phyloP scores from a whole-genome alignment of 2,888 invertebrate genomes.

The Linnaemya tessellans region DNA sequence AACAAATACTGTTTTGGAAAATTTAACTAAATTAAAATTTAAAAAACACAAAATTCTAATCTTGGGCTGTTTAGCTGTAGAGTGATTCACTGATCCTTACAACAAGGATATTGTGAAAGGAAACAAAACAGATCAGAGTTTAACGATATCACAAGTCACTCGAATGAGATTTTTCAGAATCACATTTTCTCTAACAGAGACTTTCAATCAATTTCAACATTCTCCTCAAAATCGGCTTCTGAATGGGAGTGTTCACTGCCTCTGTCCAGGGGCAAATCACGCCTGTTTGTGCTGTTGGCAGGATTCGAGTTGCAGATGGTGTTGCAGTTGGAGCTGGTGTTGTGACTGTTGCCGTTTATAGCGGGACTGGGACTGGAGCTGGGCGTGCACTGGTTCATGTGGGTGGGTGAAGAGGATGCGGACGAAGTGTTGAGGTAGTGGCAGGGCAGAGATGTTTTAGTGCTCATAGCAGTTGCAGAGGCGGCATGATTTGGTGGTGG shows the following conservation, averaged over 20 bases:
- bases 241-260: slow-evolving; percentile 78
- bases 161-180: slow-evolving; percentile 22
- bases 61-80: slow-evolving; percentile 51
- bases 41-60: slow-evolving; percentile 10
- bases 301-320: slow-evolving; percentile 52
- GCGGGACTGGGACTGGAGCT: slow-evolving; percentile 68
- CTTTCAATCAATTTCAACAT: slow-evolving; percentile 83
- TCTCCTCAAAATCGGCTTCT: slow-evolving; percentile 81
- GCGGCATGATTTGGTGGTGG: slow-evolving; percentile 78
- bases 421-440: slow-evolving; percentile 60
- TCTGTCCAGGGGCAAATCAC: slow-evolving; percentile 47
- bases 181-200: not conserved
- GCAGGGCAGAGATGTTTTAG: slow-evolving; percentile 15
- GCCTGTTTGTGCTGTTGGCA: slow-evolving; percentile 12
- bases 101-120: not conserved
- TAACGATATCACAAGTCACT: slow-evolving; percentile 66
- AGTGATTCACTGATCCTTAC: not conserved
- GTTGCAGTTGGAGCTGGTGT: slow-evolving; percentile 26
- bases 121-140: slow-evolving; percentile 10
- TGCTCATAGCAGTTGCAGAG: slow-evolving; percentile 29
- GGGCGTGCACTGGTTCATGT: slow-evolving; percentile 59
- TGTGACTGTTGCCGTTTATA: slow-evolving; percentile 8
- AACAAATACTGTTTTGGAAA: slow-evolving; percentile 50
- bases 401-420: slow-evolving; percentile 66
- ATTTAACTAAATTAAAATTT: slow-evolving; percentile 25